Base-by-base conservation (phyloP, 2,113 vertebrate species). In the Gymnocephalus cernua region DNA sequence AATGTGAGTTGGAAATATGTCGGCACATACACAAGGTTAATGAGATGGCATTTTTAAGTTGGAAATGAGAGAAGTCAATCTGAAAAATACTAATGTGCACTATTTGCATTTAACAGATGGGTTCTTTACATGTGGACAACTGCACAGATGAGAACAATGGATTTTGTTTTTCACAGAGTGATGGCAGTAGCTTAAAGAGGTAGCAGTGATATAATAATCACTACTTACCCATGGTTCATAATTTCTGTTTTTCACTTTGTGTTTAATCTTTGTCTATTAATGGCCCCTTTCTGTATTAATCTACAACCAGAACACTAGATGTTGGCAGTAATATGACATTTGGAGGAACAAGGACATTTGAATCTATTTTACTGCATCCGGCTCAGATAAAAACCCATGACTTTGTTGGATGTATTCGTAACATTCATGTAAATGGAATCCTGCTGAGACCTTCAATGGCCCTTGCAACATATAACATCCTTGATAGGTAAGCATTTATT, bases 341-440 rank as follows among this genome's bases (percentile, higher is more conserved):
- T 69, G 95, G 95, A 67, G 93, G 94, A 29, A 48, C 94, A 32
- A 95, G 89, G 84, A 92, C 86, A 23, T 74, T 90, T 71, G 92
- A 94, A 65, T 77, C 86, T 5, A 88, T 95, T 73, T 83, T 91
- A 32, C 74, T 81, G 59, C 88, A 86, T 58, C 92, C 91, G 18
- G 58, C 23, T 82, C 94, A 94, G 65, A 92, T 94, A 75, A 83
- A 89, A 91, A 90, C 87, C 7, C 93, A 96, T 69, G 89, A 95
- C 86, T 96, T 96, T 90, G 90, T 96, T 69, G 95, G 95, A 74
- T 96, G 95, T 69, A 80, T 96, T 67, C 88, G 89, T 70, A 94
- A 94, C 45, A 75, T 94, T 79, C 47, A 91, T 67, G 61, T 96
- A 6, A 95, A 96, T 21, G 89, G 93, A 14, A 79, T 95, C 54